Conservation (phyloP, 2,797 vertebrate genomes). For the Myripristis jacobus region DNA sequence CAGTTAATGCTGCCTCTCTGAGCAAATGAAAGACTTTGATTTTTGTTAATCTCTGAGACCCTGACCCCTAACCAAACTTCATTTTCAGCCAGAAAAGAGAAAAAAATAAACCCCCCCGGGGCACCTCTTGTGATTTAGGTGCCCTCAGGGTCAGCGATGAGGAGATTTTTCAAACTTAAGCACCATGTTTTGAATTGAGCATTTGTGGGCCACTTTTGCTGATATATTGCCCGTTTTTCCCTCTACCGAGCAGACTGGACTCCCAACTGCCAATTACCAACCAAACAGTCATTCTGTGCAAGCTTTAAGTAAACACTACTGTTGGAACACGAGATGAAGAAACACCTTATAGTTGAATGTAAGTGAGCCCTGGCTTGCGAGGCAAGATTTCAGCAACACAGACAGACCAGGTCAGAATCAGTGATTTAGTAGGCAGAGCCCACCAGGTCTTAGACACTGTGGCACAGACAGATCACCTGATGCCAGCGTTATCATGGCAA, state of each 20-base stretch:
- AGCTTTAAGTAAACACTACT: constrained; percentile 46
- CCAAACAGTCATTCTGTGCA: not conserved
- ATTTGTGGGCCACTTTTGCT: constrained; percentile 35
- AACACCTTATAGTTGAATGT: not conserved
- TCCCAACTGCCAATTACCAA: not conserved
- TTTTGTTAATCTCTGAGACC: constrained; percentile 46
- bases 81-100: not conserved
- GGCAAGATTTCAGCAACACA: not conserved
- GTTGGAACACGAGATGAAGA: constrained; percentile 5
- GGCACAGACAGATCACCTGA: constrained; percentile 23
- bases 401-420: constrained; percentile 2
- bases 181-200: constrained; percentile 51
- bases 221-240: constrained; percentile 7
- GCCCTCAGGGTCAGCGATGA: constrained; percentile 37
- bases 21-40: constrained; percentile 33
- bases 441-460: not conserved
- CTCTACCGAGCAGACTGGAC: no score
- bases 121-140: constrained; percentile 20
- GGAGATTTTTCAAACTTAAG: constrained; percentile 43
- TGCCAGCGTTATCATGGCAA: constrained; percentile 27
- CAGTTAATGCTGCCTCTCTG: constrained; percentile 62
- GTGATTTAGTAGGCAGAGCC: constrained; percentile 20
- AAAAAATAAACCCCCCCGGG: constrained; percentile 1
- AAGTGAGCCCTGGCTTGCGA: not conserved
- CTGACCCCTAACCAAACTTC: constrained; percentile 26